phyloP scores from a whole-genome alignment of 2,797 vertebrate species.

The Periophthalmus magnuspinnatus region DNA sequence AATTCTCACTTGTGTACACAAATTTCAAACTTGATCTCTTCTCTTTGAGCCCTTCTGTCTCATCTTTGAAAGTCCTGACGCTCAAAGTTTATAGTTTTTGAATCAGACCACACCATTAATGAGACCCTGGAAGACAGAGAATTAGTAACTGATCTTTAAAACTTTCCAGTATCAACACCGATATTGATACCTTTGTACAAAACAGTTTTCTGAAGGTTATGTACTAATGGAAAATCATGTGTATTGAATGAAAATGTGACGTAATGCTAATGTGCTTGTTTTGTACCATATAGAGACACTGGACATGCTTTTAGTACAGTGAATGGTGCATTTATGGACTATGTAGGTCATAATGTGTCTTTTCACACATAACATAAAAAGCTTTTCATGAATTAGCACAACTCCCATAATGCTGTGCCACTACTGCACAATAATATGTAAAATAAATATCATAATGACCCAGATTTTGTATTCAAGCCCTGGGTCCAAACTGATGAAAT shows the following conservation, averaged over 20 bases:
- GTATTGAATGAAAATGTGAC: constrained; percentile 4
- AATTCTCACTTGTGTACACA: too few relatives aligned
- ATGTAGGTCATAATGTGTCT: neutral
- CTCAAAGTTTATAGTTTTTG: too few relatives aligned
- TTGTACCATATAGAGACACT: neutral
- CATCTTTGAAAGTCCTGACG: too few relatives aligned
- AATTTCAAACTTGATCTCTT: too few relatives aligned
- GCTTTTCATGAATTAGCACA: neutral
- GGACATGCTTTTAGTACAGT: neutral
- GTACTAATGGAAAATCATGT: constrained; percentile 19
- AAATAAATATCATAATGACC: neutral
- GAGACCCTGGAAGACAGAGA: too few relatives aligned
- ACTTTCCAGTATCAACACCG: too few relatives aligned
- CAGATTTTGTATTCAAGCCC: neutral
- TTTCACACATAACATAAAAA: neutral
- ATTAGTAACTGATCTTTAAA: too few relatives aligned
- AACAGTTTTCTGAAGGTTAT: constrained; percentile 24
- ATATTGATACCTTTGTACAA: neutral
- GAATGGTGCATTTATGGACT: neutral
- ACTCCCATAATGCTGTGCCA: neutral
- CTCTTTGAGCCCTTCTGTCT: too few relatives aligned
- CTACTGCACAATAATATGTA: neutral
- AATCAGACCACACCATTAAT: too few relatives aligned
- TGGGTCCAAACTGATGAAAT: too few relatives aligned
- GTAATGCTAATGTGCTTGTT: neutral